Base-by-base conservation (phyloP, 2,888 invertebrate genomes). In the Amiota mariae region DNA sequence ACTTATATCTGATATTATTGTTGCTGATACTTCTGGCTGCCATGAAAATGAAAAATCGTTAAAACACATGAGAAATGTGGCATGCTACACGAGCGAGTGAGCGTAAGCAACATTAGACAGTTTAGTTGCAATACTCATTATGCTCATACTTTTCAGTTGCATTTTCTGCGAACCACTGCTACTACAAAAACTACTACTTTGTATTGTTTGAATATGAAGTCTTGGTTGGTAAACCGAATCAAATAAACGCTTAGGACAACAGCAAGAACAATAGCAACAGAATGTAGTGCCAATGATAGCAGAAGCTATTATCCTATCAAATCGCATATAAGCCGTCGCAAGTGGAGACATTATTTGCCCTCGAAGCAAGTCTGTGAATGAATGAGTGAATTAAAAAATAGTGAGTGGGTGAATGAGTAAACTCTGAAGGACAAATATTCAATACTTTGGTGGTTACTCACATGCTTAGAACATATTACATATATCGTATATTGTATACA, bases 61-160 rank as follows among this genome's bases (percentile, higher is more conserved):
- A 20, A 15, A 59, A 59, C 59, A 24, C 59, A 20, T 59, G 59
- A 59, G 36, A 20, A 59, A 59, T 59, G 59, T 20, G 20, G 9
- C 59, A 59, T 18, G 20, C 24, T 59, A 18, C 59, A 59, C n/a
- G 54, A 36, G 36, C 36, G 36, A 36, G 36, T 6, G 36, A 75
- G 66, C 75, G 82, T 77, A 82, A 82, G 80, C 80, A 76, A 85
- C 84, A 82, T 79, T 82, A 81, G 76, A 54, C 57, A 71, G 74
- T 36, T 36, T 36, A 54, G 8, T 54, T 54, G 15, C 54, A 54
- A 54, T 54, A 54, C 8, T 15, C 54, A 15, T 54, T 54, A 36
- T 36, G 36, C 36, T 36, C 36, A 6, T 36, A 36, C 0, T 36
- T 36, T 0, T 36, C 36, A 36, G 36, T 36, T 6, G 36, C 3